A percentile compares a stretch with the other conserved stretches of the same genome.
Conservation (phyloP, 1,140 invertebrate genomes). For the Lysiphlebus fabarum region DNA sequence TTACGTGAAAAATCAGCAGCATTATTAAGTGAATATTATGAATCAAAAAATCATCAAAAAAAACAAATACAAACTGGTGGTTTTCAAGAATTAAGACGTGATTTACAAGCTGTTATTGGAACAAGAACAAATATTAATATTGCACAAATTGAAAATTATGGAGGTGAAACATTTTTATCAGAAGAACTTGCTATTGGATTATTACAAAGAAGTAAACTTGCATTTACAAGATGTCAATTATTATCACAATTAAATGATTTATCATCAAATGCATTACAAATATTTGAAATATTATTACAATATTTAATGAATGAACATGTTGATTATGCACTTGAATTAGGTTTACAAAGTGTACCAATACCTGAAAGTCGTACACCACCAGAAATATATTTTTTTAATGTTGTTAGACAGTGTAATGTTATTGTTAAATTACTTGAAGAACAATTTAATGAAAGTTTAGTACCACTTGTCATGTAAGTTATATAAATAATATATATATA, state of each 20-base stretch:
- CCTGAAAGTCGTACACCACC: slow-evolving; percentile 81
- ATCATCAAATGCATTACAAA: slow-evolving; percentile 74
- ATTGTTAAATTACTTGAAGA: slow-evolving; percentile 95
- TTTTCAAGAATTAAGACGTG: slow-evolving; percentile 87
- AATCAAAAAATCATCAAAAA: slow-evolving; percentile 92
- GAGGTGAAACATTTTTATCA: slow-evolving; percentile 95
- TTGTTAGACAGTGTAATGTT: slow-evolving; percentile 90
- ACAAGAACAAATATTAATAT: slow-evolving; percentile 90
- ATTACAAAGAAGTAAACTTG: slow-evolving; percentile 86
- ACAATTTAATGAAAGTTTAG: slow-evolving; percentile 84
- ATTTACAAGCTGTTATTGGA: slow-evolving; percentile 90
- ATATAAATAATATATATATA: slow-evolving; percentile 18
- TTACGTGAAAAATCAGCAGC: slow-evolving; percentile 71
- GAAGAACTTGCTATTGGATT: slow-evolving; percentile 94
- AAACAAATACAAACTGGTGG: slow-evolving; percentile 77
- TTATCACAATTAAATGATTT: slow-evolving; percentile 79
- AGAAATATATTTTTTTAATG: slow-evolving; percentile 91
- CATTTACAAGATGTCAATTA: slow-evolving; percentile 83
- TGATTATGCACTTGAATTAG: slow-evolving; percentile 93
- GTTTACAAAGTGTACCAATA: slow-evolving; percentile 85
- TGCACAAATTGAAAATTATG: slow-evolving; percentile 90
- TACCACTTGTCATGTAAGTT: slow-evolving; percentile 82
- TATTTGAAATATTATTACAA: slow-evolving; percentile 85
- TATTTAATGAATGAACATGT: slow-evolving; percentile 89
- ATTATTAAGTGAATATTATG: slow-evolving; percentile 84